Base-by-base conservation (phyloP, 2,113 vertebrate genomes). In the Eudyptes chrysolophus region DNA sequence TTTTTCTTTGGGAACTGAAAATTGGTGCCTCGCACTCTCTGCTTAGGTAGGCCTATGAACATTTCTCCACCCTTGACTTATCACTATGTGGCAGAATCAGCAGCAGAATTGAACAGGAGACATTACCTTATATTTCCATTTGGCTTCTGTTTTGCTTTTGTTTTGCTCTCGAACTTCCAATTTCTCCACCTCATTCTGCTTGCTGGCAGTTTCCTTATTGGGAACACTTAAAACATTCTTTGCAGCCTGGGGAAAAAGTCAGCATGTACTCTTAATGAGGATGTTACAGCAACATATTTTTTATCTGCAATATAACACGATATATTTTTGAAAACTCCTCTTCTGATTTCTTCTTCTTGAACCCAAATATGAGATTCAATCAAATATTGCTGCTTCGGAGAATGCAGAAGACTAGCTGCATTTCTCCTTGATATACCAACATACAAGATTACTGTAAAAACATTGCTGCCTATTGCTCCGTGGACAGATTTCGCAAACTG, bases 41-140 rank as follows among this genome's bases (percentile, higher is more conserved):
- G 1, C 25, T 72, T 13, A 48, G 29, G 48, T 3, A 76, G 70
- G 68, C 9, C 26, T 42, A 34, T 2, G 19, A 83, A 79, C 29
- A 40, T 21, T 83, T 83, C 70, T 86, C 74, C 16, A 48, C 44
- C 61, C 48, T 36, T 46, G 9, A 22, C 19, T 72, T 55, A 40
- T 40, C 36, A 26, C 49, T 42, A 5, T 4, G 32, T 75, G 84
- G 84, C 68, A 93, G 51, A 79, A 86, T 25, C 74, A 90, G 68
- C 79, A 55, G 68, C 57, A 68, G 30, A 89, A 88, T 87, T 61
- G 70, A 61, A 74, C 42, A 86, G 49, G 13, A 68, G 81, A 16
- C 18, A 94, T 97, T 98, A 99, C 99, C 99, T 99, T 99, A n/a
- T 99, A 99, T 96, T 99, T 99, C 99, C 99, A 99, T 90, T 99